Base-by-base conservation (phyloP, 2,797 vertebrate genomes). In the Coluber constrictor region DNA sequence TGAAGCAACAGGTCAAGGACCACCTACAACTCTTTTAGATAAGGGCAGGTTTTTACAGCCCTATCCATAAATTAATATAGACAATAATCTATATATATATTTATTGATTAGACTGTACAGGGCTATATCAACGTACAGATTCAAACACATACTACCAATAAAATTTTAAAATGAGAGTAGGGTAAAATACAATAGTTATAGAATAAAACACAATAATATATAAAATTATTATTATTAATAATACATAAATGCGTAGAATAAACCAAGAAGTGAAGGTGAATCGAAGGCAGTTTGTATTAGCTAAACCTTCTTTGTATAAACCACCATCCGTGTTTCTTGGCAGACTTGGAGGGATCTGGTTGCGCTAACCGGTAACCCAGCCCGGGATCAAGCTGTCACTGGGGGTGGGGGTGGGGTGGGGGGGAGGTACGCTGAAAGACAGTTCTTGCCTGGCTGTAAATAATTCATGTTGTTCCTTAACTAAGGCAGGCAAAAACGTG, bases 361-460 rank as follows among this genome's bases (percentile, higher is more conserved):
- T 97, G 97, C 97, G 4, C 0, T 2, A 29, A 88, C 63, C 89
- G 94, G 97, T 96, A 97, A 97, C 2, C 12, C 95, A 97, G 96
- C 95, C 96, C 91, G 32, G 1, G 27, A 91, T 89, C 92, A 11
- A 4, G 4, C 70, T 74, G 93, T 23, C 20, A 0, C n/a, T 2
- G 4, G 3, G 4, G 4, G 93, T 93, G 9, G 0, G 1, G 0
- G 93, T 93, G 57, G 1, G 3, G 93, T 92, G 10, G 0, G 2
- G 93, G 93, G 0, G 1, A 0, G 93, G 93, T 92, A 70, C 87
- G 0, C 91, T 92, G 94, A 95, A 89, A 1, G 94, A 92, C 79
- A 66, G 92, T 90, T 55, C 93, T 90, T 37, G 56, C 57, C 90
- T 15, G 89, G 86, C 37, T 13, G 86, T 97, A 92, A 97, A 97